Conservation (phyloP, 2,888 invertebrate species). For the Drosophila mimetica region DNA sequence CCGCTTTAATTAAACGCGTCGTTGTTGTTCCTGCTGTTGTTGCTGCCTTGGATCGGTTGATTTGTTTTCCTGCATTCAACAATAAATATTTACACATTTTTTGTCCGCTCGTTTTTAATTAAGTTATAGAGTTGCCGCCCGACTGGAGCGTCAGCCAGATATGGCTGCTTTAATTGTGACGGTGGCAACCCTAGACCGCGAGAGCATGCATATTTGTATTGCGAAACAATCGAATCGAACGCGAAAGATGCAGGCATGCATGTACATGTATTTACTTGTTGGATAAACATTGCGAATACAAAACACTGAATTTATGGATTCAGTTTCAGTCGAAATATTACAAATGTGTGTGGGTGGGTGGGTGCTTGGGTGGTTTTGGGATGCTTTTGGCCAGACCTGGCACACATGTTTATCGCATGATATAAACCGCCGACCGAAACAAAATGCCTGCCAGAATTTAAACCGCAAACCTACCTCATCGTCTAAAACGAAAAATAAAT, state of each 20-base stretch:
- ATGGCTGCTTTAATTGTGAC: constrained; percentile 10
- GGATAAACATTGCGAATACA: constrained; percentile 26
- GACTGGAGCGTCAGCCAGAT: neutral
- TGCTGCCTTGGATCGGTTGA: constrained; percentile 14
- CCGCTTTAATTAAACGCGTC: constrained; percentile 65
- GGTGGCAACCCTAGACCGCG: constrained; percentile 22
- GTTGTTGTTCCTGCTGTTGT: too few species aligned
- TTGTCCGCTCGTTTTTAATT: constrained; percentile 25
- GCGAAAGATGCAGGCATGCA: constrained; percentile 35
- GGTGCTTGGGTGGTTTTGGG: neutral
- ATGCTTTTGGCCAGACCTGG: constrained; percentile 20
- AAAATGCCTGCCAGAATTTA: constrained; percentile 34
- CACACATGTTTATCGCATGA: constrained; percentile 43
- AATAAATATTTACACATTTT: constrained; percentile 61
- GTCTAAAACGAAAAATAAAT: constrained; percentile 19
- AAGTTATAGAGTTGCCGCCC: constrained; percentile 11
- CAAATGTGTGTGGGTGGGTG: constrained; percentile 1
- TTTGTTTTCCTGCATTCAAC: constrained; percentile 20
- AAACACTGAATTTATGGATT: constrained; percentile 33
- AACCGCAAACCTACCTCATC: constrained; percentile 20
- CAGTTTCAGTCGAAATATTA: constrained; percentile 33
- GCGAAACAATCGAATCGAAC: constrained; percentile 29
- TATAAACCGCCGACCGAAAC: constrained; percentile 24
- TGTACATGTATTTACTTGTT: constrained; percentile 39
- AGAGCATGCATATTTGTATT: constrained; percentile 10